These are phyloP conservation scores for Copidosoma aretas DNA, from an alignment of 2,888 invertebrate genomes.

Conservation along the genomic window DNA sequence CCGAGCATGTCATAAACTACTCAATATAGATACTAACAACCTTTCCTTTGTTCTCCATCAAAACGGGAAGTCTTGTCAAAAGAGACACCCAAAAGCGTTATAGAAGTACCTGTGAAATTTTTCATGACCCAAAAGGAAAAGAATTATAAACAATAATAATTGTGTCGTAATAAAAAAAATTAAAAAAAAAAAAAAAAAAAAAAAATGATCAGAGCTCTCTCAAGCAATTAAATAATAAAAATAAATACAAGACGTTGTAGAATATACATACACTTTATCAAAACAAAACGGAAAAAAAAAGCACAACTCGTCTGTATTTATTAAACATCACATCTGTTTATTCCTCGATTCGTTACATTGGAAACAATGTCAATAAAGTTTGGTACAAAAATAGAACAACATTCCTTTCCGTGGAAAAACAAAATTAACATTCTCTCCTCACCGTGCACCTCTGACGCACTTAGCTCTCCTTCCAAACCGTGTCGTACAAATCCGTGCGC, in stretches of 20 bases:
- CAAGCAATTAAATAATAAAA: conserved; percentile 17
- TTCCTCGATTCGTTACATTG: no score
- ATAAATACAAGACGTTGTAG: conserved; percentile 40
- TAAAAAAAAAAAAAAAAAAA: conserved; percentile 23
- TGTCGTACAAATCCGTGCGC: conserved; percentile 63
- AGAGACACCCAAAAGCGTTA: conserved; percentile 37
- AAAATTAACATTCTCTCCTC: no score
- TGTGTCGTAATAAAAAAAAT: conserved; percentile 32
- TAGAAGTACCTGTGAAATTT: conserved; percentile 40
- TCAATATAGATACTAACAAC: conserved; percentile 11
- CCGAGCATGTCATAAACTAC: background rate
- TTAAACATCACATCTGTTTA: background rate
- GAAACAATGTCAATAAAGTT: no score
- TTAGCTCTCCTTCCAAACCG: conserved; percentile 49
- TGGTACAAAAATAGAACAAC: no score
- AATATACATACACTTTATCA: conserved; percentile 37
- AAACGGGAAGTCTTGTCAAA: conserved; percentile 28
- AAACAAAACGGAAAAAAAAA: conserved; percentile 10
- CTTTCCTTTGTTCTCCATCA: conserved; percentile 4
- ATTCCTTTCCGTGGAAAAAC: no score
- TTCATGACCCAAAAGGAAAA: conserved; percentile 19
- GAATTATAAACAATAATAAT: conserved; percentile 23
- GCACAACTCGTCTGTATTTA: background rate
- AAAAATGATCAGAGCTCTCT: background rate
- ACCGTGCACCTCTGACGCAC: background rate